Base-by-base conservation (phyloP, 2,113 vertebrate genomes). In the Phalacrocorax aristotelis region DNA sequence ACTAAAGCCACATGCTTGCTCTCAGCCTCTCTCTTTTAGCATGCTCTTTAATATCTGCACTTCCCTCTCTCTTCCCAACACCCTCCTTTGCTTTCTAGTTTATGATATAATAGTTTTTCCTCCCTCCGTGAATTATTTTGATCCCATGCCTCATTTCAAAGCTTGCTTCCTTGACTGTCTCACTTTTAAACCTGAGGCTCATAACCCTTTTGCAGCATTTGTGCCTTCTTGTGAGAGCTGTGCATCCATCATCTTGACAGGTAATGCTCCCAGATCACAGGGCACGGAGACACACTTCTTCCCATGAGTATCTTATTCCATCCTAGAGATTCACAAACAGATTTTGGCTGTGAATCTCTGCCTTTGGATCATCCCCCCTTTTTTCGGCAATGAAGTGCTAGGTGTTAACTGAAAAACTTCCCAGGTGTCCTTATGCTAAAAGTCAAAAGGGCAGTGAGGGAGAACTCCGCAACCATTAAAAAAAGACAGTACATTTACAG, bases 191-290 rank as follows among this genome's bases (percentile, higher is more conserved):
- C 46, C 38, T 13, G 38, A 91, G 62, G 42, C 55, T 94, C 10
- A 2, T 49, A 87, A 85, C 70, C 54, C 26, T 21, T 48, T 46
- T 0, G 1, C 36, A 32, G 42, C 3, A 1, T 51, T 34, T 0
- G 5, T 57, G 78, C 36, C 46, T 20, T 62, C 74, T 76, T 0
- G 0, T 42, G 48, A 83, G 52, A 65, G 57, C 40, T 0, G 0
- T 65, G 51, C 49, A 90, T 91, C 78, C 66, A 64, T 88, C 84
- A 80, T n/a, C 21, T 69, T 82, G 89, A 61, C 83, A 87, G 69
- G 36, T 51, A 79, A 60, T 16, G 89, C 49, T 95, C 38, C 48
- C 85, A 42, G 62, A 86, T 44, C 75, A 61, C 89, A 62, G n/a
- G 46, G 15, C 46, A 38, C 7, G 64, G 68, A 77, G 36, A 34